Base-by-base conservation (phyloP, 2,113 vertebrate genomes). In the Ellobius talpinus region DNA sequence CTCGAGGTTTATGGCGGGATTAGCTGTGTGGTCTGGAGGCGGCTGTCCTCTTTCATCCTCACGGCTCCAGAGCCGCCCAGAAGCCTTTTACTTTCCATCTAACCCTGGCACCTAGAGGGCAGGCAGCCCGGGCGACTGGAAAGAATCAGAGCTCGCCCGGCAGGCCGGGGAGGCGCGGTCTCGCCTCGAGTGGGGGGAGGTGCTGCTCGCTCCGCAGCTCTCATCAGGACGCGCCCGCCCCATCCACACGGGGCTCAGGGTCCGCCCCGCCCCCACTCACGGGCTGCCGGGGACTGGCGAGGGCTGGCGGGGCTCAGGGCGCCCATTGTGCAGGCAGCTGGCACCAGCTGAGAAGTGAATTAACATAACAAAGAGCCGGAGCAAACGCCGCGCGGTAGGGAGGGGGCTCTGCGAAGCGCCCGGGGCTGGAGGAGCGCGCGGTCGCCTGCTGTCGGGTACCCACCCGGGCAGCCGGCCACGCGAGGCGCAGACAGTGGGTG, bases 261-360 rank as follows among this genome's bases (percentile, higher is more conserved):
- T 29, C 55, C n/a, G 39, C 98, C 98, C 97, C 94, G 94, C 98
- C 98, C 98, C 97, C 96, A 78, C 87, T 97, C 94, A n/a, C 65
- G 45, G 87, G 97, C 96, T 97, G 98, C 97, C 97, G 95, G 39
- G 92, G 93, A 61, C 95, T 95, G 96, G 98, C 97, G 96, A 45
- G 91, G 93, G 66, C 94, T 95, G 96, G 95, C 86, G 97, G 98
- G 97, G 97, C 87, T 90, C 92, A 89, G 84, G 19, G 97, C 95
- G 88, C 90, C 96, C 96, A 96, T 94, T 98, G 98, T 98, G 97
- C 96, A 97, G 96, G 98, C 98, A 97, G 98, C 97, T 98, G 97
- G 96, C 97, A 98, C 98, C 98, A 98, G 98, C 98, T 99, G 98
- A 98, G 97, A 98, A 98, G 98, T 96, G 94, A 98, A 99, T 99